Evolutionary conservation across 1,140 invertebrate species (phyloP).

Genomic region (Papilio helenus): DNA sequence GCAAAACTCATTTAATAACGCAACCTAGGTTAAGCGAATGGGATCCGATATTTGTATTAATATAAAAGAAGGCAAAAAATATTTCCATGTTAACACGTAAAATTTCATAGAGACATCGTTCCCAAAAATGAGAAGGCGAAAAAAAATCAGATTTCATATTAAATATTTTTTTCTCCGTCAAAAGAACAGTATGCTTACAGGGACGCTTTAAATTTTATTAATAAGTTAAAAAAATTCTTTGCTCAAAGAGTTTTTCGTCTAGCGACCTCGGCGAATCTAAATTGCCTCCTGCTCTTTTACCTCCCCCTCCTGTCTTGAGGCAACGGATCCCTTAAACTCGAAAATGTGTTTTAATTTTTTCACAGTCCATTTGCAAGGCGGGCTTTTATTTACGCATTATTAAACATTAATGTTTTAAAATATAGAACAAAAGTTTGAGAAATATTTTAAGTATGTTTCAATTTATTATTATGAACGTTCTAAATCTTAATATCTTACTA

Average conservation of each 20-base stretch:
- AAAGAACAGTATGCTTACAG: conserved; percentile 31
- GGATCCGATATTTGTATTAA: neutral
- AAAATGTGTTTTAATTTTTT: conserved; percentile 41
- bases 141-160: neutral
- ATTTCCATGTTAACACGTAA: neutral
- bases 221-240: conserved; percentile 35
- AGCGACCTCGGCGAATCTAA: conserved; percentile 32
- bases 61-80: neutral
- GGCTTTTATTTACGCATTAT: conserved; percentile 38
- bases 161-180: conserved; percentile 15
- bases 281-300: conserved; percentile 39
- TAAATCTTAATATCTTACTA: too few relatives aligned
- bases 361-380: conserved; percentile 39
- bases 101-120: conserved; percentile 1
- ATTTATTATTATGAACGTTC: neutral
- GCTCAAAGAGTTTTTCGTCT: conserved; percentile 35
- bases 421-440: conserved; percentile 1
- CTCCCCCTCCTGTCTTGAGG: conserved; percentile 11
- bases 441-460: neutral
- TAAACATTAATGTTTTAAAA: conserved; percentile 31
- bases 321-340: conserved; percentile 31
- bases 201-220: conserved; percentile 38
- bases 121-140: neutral
- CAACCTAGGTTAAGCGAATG: neutral
- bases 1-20: neutral